Percentiles rank a stretch among this genome's conserved stretches.
Evolutionary conservation across 2,113 vertebrate genomes (phyloP).

Genomic region (Terrapene triunguis): DNA sequence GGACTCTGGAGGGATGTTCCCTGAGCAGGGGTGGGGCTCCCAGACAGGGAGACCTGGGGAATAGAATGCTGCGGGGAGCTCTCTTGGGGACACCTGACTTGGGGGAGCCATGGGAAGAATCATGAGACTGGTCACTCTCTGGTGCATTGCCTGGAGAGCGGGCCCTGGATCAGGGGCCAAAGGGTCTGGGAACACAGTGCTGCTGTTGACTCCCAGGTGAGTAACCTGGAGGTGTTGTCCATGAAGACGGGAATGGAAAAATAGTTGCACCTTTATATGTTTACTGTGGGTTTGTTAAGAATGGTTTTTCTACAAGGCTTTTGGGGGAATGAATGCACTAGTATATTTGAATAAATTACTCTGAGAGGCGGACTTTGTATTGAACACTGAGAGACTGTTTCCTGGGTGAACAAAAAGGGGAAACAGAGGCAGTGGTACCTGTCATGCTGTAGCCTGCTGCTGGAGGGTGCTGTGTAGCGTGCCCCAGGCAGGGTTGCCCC

Average conservation of each 20-base stretch:
- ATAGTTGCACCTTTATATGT: neutral
- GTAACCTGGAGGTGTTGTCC: neutral
- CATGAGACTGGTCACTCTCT: neutral
- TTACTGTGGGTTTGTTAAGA: neutral
- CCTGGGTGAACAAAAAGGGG: neutral
- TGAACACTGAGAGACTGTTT: neutral
- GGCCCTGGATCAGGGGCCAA: neutral
- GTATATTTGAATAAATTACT: neutral
- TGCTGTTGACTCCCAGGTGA: neutral
- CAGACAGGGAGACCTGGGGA: neutral
- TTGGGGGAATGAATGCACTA: neutral
- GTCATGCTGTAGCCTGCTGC: neutral
- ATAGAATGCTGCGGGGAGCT: neutral
- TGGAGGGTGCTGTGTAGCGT: neutral
- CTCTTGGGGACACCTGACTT: neutral
- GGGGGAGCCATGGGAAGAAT: neutral
- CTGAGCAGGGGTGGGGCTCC: neutral
- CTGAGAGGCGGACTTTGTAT: neutral
- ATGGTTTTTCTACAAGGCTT: neutral
- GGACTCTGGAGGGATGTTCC: neutral
- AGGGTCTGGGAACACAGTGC: neutral
- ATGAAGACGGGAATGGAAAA: neutral
- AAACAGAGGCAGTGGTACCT: neutral
- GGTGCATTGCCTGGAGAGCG: neutral
- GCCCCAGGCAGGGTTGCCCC: neutral